phyloP scores from a whole-genome alignment of 2,797 vertebrate species.

The Myotis myotis region DNA sequence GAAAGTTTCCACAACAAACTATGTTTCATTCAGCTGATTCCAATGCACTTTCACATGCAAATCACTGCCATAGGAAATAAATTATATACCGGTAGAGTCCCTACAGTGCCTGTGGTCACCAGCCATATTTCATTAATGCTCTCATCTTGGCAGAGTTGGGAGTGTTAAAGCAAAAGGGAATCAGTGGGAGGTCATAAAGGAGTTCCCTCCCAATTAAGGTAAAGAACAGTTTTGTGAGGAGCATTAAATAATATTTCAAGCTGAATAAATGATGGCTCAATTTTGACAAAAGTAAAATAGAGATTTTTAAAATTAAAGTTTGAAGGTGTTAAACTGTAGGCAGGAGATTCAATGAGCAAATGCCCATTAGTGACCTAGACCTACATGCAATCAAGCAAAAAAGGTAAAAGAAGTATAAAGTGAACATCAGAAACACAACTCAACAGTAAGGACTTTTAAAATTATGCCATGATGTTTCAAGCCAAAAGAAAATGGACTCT shows the following conservation, averaged over 20 bases:
- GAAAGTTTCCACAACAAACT: neutral
- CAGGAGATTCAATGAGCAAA: neutral
- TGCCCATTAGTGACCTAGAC: neutral
- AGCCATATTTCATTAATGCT: conserved; percentile 14
- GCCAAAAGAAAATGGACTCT: neutral
- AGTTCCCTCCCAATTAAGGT: neutral
- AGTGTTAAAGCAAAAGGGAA: neutral
- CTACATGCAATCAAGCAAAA: neutral
- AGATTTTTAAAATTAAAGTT: neutral
- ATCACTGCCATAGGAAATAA: neutral
- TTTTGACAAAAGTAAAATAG: neutral
- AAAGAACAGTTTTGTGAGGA: neutral
- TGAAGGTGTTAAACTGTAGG: neutral
- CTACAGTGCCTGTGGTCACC: neutral
- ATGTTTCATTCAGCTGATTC: neutral
- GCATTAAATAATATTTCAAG: neutral
- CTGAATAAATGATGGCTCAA: neutral
- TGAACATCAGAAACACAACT: neutral
- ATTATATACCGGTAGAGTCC: neutral
- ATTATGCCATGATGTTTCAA: neutral
- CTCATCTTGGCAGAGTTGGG: neutral
- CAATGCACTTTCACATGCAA: neutral
- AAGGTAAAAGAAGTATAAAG: neutral
- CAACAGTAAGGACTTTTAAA: neutral
- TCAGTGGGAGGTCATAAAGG: neutral